Conservation (phyloP, 2,888 invertebrate species). For the Calephelis perditalis region DNA sequence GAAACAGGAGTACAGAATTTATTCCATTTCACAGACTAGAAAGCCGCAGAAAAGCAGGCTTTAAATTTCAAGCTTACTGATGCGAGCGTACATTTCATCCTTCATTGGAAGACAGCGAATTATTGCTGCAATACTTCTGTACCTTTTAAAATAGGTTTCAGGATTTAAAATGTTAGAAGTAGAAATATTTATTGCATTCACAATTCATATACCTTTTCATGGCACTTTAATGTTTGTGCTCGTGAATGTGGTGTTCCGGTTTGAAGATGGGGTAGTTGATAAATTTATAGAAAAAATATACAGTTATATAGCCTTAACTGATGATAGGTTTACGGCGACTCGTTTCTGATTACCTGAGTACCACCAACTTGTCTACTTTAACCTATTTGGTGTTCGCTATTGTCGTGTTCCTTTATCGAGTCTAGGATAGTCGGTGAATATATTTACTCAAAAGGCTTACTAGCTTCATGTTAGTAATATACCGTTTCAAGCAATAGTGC, state of each 20-base stretch:
- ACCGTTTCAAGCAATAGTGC: no score
- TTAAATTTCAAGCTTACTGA: constrained; percentile 2
- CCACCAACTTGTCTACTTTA: no score
- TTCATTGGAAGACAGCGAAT: not conserved
- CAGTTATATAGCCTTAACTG: no score
- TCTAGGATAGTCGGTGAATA: no score
- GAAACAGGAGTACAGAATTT: not conserved
- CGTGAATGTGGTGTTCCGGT: no score
- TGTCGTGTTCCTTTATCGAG: no score
- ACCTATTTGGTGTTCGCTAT: no score
- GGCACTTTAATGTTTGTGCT: not conserved
- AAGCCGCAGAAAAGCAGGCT: not conserved
- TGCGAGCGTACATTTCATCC: not conserved
- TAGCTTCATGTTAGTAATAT: no score
- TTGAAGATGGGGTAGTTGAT: not conserved
- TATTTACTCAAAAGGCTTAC: no score
- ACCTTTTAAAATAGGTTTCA: constrained; percentile 2
- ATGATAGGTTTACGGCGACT: no score
- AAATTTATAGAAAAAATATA: not conserved
- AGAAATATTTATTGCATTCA: not conserved
- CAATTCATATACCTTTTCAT: not conserved
- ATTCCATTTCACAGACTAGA: not conserved
- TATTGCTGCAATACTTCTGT: not conserved
- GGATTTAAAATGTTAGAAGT: not conserved
- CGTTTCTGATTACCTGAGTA: no score